These are phyloP conservation scores for Melinaea marsaeus DNA, from an alignment of 2,888 invertebrate species.

Conservation along the genomic window DNA sequence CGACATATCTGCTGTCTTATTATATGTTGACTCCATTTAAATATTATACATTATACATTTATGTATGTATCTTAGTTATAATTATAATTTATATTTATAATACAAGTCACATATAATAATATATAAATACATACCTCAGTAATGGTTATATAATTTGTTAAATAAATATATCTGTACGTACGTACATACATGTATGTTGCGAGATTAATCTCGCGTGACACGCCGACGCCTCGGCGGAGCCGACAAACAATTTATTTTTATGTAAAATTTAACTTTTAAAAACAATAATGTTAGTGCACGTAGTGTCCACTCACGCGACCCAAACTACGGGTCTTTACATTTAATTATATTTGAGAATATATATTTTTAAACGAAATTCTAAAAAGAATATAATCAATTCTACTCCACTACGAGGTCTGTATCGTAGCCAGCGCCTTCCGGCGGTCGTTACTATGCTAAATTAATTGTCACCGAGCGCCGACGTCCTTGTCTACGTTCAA, in stretches of 20 bases:
- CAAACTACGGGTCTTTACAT: constrained; percentile 54
- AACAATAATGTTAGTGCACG: constrained; percentile 50
- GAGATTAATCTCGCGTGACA: constrained; percentile 46
- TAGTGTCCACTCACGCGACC: constrained; percentile 58
- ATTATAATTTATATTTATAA: too few relatives aligned
- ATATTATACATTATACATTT: too few relatives aligned
- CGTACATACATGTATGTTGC: constrained; percentile 26
- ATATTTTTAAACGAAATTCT: not conserved
- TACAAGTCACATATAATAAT: too few relatives aligned
- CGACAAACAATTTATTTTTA: constrained; percentile 32
- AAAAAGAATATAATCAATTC: not conserved
- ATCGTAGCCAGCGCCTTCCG: constrained; percentile 51
- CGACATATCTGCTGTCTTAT: not conserved
- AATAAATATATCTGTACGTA: too few relatives aligned
- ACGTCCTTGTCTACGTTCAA: constrained; percentile 18
- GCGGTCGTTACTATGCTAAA: constrained; percentile 27
- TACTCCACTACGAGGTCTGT: constrained; percentile 41
- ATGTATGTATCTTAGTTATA: too few relatives aligned
- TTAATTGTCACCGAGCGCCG: constrained; percentile 23
- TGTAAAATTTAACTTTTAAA: constrained; percentile 23
- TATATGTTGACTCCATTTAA: too few relatives aligned
- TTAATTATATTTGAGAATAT: constrained; percentile 20
- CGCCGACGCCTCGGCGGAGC: constrained; percentile 34
- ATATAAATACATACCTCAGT: too few relatives aligned
- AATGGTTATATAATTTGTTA: too few relatives aligned